A percentile compares a stretch with the other conserved stretches of the same genome.
phyloP scores from a whole-genome alignment of 2,888 invertebrate species.

The Hyppa rectilinea region DNA sequence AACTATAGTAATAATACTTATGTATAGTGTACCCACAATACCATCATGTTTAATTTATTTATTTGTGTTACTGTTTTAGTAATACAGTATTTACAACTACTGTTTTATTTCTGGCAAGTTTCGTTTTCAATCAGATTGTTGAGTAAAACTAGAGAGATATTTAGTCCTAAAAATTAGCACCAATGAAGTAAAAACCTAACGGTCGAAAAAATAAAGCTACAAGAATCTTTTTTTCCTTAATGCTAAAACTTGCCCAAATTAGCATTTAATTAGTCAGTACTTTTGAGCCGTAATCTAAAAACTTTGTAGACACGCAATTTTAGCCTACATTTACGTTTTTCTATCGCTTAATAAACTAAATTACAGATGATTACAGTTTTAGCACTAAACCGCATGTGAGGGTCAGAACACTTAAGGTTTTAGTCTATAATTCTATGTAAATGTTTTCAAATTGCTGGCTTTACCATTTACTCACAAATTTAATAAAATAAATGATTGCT shows the following conservation, averaged over 20 bases:
- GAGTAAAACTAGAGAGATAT: background rate
- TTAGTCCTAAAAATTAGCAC: background rate
- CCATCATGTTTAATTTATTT: too few species aligned
- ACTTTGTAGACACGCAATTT: slow-evolving; percentile 39
- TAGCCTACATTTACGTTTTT: slow-evolving; percentile 24
- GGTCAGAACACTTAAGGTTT: slow-evolving; percentile 17
- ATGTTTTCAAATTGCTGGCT: slow-evolving; percentile 34
- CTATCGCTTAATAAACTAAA: slow-evolving; percentile 39
- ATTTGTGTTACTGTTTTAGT: background rate
- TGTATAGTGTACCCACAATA: too few species aligned
- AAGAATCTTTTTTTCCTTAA: background rate
- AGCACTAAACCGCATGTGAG: slow-evolving; percentile 38
- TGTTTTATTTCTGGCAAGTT: too few species aligned
- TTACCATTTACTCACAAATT: slow-evolving; percentile 10
- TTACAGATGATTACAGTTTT: slow-evolving; percentile 53
- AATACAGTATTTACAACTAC: too few species aligned
- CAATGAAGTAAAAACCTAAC: background rate
- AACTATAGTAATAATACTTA: too few species aligned
- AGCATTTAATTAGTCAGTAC: slow-evolving; percentile 38
- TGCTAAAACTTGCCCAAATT: slow-evolving; percentile 18
- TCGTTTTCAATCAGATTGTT: too few species aligned
- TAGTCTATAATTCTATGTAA: slow-evolving; percentile 52
- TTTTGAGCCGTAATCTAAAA: slow-evolving; percentile 36
- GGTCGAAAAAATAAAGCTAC: background rate
- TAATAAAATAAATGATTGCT: too few species aligned